Evolutionary conservation across 2,113 vertebrate genomes (phyloP).

Genomic region (Oryzias woworae): DNA sequence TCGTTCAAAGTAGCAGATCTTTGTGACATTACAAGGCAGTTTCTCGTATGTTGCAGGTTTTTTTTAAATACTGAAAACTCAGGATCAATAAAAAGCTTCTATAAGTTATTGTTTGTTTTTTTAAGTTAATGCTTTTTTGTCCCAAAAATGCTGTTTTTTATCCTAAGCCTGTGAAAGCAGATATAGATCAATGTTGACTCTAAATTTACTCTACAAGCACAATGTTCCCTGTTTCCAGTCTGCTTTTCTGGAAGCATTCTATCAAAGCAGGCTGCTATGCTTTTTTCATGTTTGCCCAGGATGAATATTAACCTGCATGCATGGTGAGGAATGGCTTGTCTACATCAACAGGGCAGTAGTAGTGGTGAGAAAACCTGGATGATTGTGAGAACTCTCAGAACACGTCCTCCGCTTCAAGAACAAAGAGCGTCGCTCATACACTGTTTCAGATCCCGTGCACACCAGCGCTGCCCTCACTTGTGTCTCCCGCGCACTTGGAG

Average conservation of each 20-base stretch:
- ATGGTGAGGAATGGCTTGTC: slow-evolving; percentile 49
- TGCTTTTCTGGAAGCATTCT: slow-evolving; percentile 27
- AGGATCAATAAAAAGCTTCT: slow-evolving; percentile 6
- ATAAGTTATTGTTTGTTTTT: slow-evolving; percentile 1
- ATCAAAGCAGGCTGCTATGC: slow-evolving; percentile 1
- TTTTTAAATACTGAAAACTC: not conserved
- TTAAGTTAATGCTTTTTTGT: slow-evolving; percentile 5
- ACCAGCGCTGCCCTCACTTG: slow-evolving; percentile 48
- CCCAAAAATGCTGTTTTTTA: slow-evolving; percentile 15
- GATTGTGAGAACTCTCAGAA: slow-evolving; percentile 19
- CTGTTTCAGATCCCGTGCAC: not conserved
- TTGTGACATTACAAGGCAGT: slow-evolving; percentile 29
- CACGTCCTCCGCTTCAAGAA: slow-evolving; percentile 24
- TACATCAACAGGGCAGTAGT: slow-evolving; percentile 68
- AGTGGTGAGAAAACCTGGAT: slow-evolving; percentile 63
- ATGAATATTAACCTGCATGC: slow-evolving; percentile 59
- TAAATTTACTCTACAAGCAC: slow-evolving; percentile 37
- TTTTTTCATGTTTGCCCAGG: slow-evolving; percentile 33
- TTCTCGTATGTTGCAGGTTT: slow-evolving; percentile 7
- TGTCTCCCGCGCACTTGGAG: slow-evolving; percentile 85
- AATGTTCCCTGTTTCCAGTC: slow-evolving; percentile 20
- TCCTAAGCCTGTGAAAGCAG: slow-evolving; percentile 20
- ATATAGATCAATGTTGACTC: too few species aligned
- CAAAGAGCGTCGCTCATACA: slow-evolving; percentile 10
- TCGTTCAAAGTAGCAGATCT: not conserved